phyloP scores from a whole-genome alignment of 2,888 invertebrate species.

The Conops quadrifasciatus region DNA sequence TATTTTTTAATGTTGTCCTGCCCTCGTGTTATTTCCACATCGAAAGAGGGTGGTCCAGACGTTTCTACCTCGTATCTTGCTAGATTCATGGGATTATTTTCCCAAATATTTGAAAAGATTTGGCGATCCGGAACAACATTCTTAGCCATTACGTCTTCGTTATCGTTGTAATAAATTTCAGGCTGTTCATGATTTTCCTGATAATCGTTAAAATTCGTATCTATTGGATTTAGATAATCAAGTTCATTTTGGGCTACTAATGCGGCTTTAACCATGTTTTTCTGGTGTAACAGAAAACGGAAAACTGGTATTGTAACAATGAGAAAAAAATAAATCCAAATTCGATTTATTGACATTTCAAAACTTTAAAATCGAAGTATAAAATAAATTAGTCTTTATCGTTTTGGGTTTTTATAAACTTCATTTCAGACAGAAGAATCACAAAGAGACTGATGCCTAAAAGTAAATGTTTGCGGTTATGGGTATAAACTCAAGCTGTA shows the following conservation, averaged over 20 bases:
- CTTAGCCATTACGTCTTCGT: neutral
- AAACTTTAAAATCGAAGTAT: slow-evolving; percentile 25
- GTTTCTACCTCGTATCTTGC: neutral
- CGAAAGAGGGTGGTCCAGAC: neutral
- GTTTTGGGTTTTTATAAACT: neutral
- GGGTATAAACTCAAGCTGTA: too few species aligned
- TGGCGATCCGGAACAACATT: neutral
- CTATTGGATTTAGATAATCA: slow-evolving; percentile 21
- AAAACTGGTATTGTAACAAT: slow-evolving; percentile 1
- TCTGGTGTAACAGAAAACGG: neutral
- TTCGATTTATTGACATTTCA: slow-evolving; percentile 29
- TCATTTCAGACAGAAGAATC: neutral
- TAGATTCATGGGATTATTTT: neutral
- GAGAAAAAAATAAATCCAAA: slow-evolving; percentile 17
- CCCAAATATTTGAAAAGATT: neutral
- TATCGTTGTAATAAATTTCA: neutral
- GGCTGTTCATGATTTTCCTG: slow-evolving; percentile 13
- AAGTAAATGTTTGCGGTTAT: too few species aligned
- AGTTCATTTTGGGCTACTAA: neutral
- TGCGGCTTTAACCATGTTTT: neutral
- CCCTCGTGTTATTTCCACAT: neutral
- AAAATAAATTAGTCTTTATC: slow-evolving; percentile 15
- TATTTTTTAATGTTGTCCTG: neutral
- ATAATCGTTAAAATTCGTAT: slow-evolving; percentile 14
- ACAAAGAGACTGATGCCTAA: neutral